These are phyloP conservation scores for Aphis craccivora DNA, from an alignment of 1,140 invertebrate genomes.

Conservation along the genomic window DNA sequence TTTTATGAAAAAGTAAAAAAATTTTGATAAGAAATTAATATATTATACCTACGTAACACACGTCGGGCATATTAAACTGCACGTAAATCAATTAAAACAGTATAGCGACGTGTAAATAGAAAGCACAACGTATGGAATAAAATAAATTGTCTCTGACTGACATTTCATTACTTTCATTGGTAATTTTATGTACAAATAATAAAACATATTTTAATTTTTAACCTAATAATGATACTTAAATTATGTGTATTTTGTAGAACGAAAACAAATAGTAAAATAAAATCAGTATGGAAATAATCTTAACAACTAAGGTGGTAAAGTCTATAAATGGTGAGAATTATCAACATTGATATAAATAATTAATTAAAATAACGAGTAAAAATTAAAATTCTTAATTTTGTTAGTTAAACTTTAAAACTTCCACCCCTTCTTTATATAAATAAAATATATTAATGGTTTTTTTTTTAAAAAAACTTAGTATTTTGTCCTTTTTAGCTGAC, in stretches of 20 bases:
- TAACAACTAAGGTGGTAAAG: not conserved
- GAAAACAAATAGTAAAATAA: no score
- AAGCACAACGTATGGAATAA: not conserved
- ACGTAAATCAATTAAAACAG: not conserved
- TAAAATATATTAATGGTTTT: not conserved
- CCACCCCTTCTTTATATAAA: not conserved
- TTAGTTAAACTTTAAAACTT: not conserved
- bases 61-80: not conserved
- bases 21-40: not conserved
- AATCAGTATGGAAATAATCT: not conserved
- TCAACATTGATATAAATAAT: not conserved
- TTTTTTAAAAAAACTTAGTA: not conserved
- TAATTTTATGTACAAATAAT: not conserved
- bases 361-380: not conserved
- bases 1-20: not conserved
- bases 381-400: not conserved
- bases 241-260: not conserved
- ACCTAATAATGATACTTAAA: not conserved
- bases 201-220: no score
- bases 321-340: not conserved
- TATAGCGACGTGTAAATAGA: not conserved
- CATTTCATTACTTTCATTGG: not conserved
- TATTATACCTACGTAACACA: no score
- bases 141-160: not conserved
- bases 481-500: not conserved